phyloP scores from a whole-genome alignment of 2,113 vertebrate genomes.

The Lota lota region DNA sequence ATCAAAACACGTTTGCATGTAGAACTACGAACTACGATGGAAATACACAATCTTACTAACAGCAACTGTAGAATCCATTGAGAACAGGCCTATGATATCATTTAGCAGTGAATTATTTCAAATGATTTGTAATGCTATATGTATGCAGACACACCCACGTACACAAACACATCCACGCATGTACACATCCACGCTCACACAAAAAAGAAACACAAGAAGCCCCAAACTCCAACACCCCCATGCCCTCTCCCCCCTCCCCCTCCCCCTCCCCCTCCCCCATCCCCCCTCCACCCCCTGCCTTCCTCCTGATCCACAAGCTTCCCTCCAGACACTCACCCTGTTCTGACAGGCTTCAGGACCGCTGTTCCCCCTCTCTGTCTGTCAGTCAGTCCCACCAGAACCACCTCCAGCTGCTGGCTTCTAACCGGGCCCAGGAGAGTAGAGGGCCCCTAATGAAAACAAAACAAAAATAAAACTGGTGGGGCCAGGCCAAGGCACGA shows the following conservation, averaged over 20 bases:
- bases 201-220: background rate
- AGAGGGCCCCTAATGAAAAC: background rate
- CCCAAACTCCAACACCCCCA: conserved; percentile 13
- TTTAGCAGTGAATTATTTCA: too few species aligned
- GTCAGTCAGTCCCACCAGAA: conserved; percentile 27
- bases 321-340: conserved; percentile 61
- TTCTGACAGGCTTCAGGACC: conserved; percentile 45
- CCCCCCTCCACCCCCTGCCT: conserved; percentile 54
- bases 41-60: too few species aligned
- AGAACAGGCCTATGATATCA: too few species aligned
- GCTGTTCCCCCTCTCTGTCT: conserved; percentile 34
- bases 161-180: background rate
- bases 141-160: too few species aligned
- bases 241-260: conserved; percentile 23
- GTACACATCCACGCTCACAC: background rate
- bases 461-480: background rate
- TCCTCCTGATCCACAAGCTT: conserved; percentile 65
- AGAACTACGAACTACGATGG: too few species aligned
- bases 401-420: conserved; percentile 55
- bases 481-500: background rate
- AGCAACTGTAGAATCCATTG: too few species aligned
- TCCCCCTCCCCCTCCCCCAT: conserved; percentile 19
- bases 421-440: conserved; percentile 37
- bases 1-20: too few species aligned
- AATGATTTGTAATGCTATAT: too few species aligned